Evolutionary conservation across 2,113 vertebrate species (phyloP), one percentile per base, ranked within the genome.

Genomic region (Recurvirostra avosetta): DNA sequence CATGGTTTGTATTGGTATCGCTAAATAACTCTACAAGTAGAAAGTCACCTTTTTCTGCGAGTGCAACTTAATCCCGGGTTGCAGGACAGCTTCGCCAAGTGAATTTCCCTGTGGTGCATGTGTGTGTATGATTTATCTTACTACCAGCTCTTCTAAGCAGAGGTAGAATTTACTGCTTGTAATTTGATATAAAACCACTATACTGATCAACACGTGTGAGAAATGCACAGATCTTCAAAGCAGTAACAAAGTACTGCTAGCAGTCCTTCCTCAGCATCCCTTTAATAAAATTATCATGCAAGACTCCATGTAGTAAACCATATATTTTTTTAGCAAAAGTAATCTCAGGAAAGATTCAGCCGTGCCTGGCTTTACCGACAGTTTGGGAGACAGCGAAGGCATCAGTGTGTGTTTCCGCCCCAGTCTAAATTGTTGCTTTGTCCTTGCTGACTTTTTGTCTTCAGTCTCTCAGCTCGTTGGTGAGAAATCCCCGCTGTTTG

Each of bases 51-150:
- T 91, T 58, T 82, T 47, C 40, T 94, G 70, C 3, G 3, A 13
- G 36, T 32, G 25, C 5, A 4, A 43, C 26, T 81, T 53, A 70
- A 47, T 59, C 49, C 32, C 43, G 59, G 50, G 22, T 21, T 27
- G 67, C 68, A 68, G 79, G 45, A 58, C 41, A 86, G 41, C 38
- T 65, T 76, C 13, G 29, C 52, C 47, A 45, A 67, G 47, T 50
- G 72, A 34, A 25, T 83, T 84, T 74, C 72, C 41, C 27, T 0
- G 0, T 0, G 0, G 32, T 2, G 2, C 4, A 2, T 21, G 3
- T 27, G 8, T n/a, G 8, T 34, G 30, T 74, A 11, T 75, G 43
- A 9, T 63, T 77, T 92, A 11, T 76, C 67, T 88, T 81, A 45
- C 75, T 72, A 55, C 74, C 66, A 16, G 40, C 41, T 66, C 15